Evolutionary conservation across 1,140 invertebrate genomes (phyloP), one percentile per base, ranked within the genome.

Genomic region (Drosophila serrata): DNA sequence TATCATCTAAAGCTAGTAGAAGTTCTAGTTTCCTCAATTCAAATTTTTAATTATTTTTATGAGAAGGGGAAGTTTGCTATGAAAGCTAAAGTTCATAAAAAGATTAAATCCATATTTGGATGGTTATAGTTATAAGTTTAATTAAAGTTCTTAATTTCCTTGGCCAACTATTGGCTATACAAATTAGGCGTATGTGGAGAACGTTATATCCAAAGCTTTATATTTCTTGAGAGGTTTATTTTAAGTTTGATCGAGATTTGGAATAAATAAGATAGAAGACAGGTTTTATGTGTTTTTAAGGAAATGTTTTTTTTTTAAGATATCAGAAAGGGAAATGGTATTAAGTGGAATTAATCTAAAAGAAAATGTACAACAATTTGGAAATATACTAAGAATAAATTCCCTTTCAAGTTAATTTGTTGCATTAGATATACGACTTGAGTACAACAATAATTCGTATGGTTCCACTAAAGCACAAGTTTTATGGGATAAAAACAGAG

Each of bases 391-490:
- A 60, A 60, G 37, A 48, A 24, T 59, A 8, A 13, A 43, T 9
- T 0, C n/a, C 13, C 45, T 12, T 13, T 8, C 0, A 22, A 24
- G 11, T 9, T n/a, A 4, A 48, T 8, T 19, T 65, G 19, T 12
- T 40, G 60, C 37, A 3, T 9, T 45, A 48, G 15, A 19, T 17
- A 24, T 39, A 27, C 15, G 17, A 7, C 13, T 56, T 24, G 33
- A 56, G 63, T 46, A 39, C 63, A 56, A 8, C 8, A 15, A 46
- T 19, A 15, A 27, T 29, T 39, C 61, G 61, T 69, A 68, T 56
- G 33, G 69, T 31, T 40, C 22, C 13, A 19, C n/a, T 9, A 35
- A 69, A 77, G 75, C 75, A 77, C 75, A 77, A 77, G 64, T 77
- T 77, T 77, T 69, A 64, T 46, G 63, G 37, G 39, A 59, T 42